A percentile compares a stretch with the other conserved stretches of the same genome.
Conservation (phyloP, 2,888 invertebrate genomes). For the Ommatoiulus sabulosus region DNA sequence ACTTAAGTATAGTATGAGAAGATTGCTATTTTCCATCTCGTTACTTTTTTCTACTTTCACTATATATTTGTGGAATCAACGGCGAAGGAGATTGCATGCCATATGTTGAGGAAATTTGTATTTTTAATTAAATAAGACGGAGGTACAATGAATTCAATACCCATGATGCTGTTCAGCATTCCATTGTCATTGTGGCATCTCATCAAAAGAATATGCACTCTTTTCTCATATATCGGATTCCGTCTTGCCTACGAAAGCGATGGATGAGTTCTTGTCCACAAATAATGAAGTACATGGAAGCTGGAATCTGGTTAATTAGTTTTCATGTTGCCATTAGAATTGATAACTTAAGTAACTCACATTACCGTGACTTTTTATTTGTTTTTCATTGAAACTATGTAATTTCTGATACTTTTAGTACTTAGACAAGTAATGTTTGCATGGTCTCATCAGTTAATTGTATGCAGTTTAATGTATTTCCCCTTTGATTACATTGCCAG, state of each 20-base stretch:
- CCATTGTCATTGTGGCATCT: not conserved
- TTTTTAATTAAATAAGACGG: not conserved
- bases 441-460: too few relatives aligned
- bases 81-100: not conserved
- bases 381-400: too few relatives aligned
- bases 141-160: not conserved
- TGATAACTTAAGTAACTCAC: too few relatives aligned
- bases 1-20: not conserved
- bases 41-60: not conserved
- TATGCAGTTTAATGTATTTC: too few relatives aligned
- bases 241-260: not conserved
- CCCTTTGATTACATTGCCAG: too few relatives aligned
- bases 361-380: too few relatives aligned
- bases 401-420: too few relatives aligned
- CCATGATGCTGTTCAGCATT: not conserved
- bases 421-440: too few relatives aligned
- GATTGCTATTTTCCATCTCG: not conserved
- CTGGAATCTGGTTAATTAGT: not conserved
- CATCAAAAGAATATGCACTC: not conserved
- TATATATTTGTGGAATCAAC: not conserved
- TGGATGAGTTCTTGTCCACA: not conserved
- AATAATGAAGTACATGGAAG: not conserved
- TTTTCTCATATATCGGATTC: not conserved
- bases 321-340: too few relatives aligned
- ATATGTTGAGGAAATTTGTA: not conserved